Conservation (phyloP, 2,797 vertebrate genomes). For the Geotrypetes seraphini region DNA sequence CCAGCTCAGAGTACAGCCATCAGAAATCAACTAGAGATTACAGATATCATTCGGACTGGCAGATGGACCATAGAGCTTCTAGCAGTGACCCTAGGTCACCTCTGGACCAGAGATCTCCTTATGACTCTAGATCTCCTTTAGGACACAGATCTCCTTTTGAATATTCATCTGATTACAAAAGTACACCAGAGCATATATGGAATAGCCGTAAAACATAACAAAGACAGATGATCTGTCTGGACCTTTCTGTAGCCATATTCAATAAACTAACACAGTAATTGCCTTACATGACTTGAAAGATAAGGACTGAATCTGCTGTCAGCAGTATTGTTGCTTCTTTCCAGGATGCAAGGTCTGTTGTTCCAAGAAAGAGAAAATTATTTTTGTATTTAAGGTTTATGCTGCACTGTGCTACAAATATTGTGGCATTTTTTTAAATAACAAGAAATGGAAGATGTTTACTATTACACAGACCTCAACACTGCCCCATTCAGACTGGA, state of each 20-base stretch:
- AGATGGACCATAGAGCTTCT: slow-evolving; percentile 78
- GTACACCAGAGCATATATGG: slow-evolving; percentile 93
- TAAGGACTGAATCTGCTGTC: slow-evolving; percentile 63
- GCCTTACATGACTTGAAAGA: slow-evolving; percentile 92
- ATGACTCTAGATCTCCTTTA: slow-evolving; percentile 78
- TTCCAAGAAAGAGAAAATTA: slow-evolving; percentile 69
- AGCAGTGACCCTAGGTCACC: slow-evolving; percentile 81
- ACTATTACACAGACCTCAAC: slow-evolving; percentile 79
- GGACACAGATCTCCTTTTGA: slow-evolving; percentile 87
- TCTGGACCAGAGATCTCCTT: slow-evolving; percentile 82
- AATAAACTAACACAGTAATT: slow-evolving; percentile 81
- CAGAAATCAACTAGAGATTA: slow-evolving; percentile 79
- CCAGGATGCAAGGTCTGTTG: slow-evolving; percentile 68
- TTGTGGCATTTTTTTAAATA: slow-evolving; percentile 70
- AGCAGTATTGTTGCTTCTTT: slow-evolving; percentile 74
- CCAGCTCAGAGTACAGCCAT: slow-evolving; percentile 65
- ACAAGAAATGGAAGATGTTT: slow-evolving; percentile 68
- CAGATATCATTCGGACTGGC: slow-evolving; percentile 92
- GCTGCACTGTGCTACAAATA: slow-evolving; percentile 74
- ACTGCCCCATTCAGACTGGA: slow-evolving; percentile 90
- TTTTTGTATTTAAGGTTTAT: slow-evolving; percentile 95
- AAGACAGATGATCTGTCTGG: slow-evolving; percentile 43
- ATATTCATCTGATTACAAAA: slow-evolving; percentile 88
- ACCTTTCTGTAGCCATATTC: slow-evolving; percentile 77
- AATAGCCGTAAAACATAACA: slow-evolving; percentile 92